Conservation (phyloP, 2,888 invertebrate genomes). For the Ptilodon capucinus region DNA sequence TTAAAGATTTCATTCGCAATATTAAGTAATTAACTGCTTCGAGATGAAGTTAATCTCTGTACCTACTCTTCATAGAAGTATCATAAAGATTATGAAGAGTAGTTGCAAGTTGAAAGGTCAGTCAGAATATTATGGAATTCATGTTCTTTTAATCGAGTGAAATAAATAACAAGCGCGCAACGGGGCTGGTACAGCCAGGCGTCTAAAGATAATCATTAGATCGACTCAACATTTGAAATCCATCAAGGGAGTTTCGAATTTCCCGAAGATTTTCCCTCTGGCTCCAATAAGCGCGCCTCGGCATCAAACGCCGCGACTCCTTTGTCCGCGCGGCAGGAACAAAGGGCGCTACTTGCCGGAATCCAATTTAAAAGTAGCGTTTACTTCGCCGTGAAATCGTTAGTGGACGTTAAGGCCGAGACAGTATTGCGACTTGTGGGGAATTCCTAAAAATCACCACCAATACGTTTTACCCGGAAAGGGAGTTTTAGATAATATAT, state of each 20-base stretch:
- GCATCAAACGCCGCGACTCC: constrained; percentile 19
- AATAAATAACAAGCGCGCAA: no score
- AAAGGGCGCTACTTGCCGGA: constrained; percentile 44
- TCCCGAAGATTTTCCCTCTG: background rate
- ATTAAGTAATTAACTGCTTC: constrained; percentile 22
- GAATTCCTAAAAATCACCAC: no score
- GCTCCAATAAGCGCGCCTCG: constrained; percentile 1
- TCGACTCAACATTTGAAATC: background rate
- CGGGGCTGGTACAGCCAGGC: no score
- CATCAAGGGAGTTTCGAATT: background rate
- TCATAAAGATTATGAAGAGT: background rate
- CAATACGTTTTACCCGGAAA: no score
- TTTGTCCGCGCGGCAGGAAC: constrained; percentile 31
- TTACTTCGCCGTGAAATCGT: constrained; percentile 54
- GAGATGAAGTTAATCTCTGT: background rate
- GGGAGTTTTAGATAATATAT: background rate
- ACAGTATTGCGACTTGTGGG: background rate
- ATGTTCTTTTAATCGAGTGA: no score
- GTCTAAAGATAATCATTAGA: background rate
- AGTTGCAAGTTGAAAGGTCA: background rate
- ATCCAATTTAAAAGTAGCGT: constrained; percentile 63
- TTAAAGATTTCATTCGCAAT: constrained; percentile 26
- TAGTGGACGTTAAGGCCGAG: constrained; percentile 29
- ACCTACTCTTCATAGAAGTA: background rate
- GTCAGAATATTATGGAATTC: background rate